These are phyloP conservation scores for Sepioteuthis lessoniana DNA, from an alignment of 2,888 invertebrate genomes.

Conservation along the genomic window DNA sequence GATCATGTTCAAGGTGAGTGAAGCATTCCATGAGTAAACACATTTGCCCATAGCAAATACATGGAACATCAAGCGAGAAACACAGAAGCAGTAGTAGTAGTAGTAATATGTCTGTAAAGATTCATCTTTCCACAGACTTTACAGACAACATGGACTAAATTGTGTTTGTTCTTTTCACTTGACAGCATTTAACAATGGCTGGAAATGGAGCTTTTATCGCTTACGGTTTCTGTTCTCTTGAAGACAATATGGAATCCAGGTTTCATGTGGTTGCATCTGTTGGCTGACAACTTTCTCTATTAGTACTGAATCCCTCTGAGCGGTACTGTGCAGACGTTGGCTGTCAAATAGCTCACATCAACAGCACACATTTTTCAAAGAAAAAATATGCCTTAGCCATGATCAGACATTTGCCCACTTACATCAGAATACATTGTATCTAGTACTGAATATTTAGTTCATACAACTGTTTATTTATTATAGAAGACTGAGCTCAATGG, in stretches of 20 bases:
- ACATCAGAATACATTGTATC: neutral
- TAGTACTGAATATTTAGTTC: neutral
- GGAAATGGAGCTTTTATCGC: neutral
- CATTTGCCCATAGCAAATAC: slow-evolving; percentile 20
- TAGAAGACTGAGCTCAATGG: neutral
- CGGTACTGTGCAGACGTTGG: neutral
- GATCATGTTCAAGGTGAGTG: slow-evolving; percentile 14
- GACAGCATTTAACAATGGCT: slow-evolving; percentile 21
- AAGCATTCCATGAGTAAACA: neutral
- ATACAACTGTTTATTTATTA: neutral
- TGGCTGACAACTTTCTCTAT: neutral
- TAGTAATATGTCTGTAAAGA: neutral
- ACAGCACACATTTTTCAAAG: neutral
- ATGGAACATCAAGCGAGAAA: neutral
- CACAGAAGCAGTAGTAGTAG: neutral
- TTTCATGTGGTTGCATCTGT: neutral
- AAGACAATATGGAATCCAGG: neutral
- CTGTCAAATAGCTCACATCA: neutral
- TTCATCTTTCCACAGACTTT: neutral
- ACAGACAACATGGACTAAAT: neutral
- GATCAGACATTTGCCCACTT: neutral
- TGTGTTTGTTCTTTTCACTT: neutral
- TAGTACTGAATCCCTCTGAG: neutral
- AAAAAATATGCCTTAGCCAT: neutral
- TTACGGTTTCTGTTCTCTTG: neutral